Evolutionary conservation across 2,113 vertebrate species (phyloP).

Genomic region (Oreochromis niloticus): DNA sequence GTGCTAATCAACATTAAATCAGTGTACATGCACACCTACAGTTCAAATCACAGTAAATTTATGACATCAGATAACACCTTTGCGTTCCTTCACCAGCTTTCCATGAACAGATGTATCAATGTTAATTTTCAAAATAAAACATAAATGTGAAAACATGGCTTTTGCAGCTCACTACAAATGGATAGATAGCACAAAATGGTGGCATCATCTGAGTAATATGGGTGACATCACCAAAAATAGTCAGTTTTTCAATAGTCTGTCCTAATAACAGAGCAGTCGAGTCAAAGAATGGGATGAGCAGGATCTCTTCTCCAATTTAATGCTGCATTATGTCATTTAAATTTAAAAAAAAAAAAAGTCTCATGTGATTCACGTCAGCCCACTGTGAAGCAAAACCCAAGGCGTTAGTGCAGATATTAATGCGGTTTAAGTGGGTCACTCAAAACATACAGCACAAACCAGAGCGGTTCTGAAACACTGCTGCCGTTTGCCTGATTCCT

Average conservation of each 20-base stretch:
- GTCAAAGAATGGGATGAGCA: background rate
- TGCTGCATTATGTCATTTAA: background rate
- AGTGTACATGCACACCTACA: background rate
- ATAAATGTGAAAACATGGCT: background rate
- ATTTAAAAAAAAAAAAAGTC: rapidly evolving
- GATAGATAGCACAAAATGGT: background rate
- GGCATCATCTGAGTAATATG: background rate
- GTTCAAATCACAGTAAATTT: background rate
- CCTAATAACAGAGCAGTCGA: background rate
- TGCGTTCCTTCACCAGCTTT: background rate
- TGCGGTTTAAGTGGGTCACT: constrained; percentile 35
- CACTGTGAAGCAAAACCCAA: background rate
- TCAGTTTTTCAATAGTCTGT: background rate
- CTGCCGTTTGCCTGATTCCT: constrained; percentile 9
- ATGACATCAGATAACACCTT: background rate
- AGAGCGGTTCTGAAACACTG: background rate
- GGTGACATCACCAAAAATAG: background rate
- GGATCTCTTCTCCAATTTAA: background rate
- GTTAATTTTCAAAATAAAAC: background rate
- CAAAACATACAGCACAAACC: background rate
- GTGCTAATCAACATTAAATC: background rate
- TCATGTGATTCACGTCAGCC: background rate
- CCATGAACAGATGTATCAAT: background rate
- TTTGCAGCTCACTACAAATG: background rate
- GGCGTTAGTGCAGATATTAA: constrained; percentile 1